Evolutionary conservation across 1,140 invertebrate species (phyloP), one percentile per base, ranked within the genome.

Genomic region (Ooceraea biroi): DNA sequence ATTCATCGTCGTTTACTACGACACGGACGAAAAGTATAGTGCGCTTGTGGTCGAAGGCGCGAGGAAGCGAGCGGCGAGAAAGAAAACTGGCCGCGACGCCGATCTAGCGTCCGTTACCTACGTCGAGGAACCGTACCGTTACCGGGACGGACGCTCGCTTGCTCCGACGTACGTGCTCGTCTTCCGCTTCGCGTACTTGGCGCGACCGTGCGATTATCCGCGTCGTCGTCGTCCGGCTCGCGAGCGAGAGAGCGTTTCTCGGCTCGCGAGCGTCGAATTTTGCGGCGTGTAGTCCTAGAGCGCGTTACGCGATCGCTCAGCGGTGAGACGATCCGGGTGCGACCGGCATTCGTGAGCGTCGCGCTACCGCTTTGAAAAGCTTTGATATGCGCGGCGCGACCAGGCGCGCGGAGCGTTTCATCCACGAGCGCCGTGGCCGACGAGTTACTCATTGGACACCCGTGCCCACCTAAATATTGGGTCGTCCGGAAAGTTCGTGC

Each of bases 331-430:
- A n/a, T n/a, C 36, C 36, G 76, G 41, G 48, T 80, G 57, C 57
- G 65, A 80, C 50, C 76, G 76, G 65, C 76, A 80, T 80, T 80
- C 76, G 65, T 80, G 69, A 80, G 76, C 52, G 8, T 25, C 44
- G 12, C 63, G 36, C 57, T 41, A 4, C 5, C 44, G 60, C 17
- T 22, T 50, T 22, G 63, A 55, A 55, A n/a, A 58, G 41, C 19
- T 58, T 80, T 80, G 76, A 80, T 80, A 80, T 80, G 76, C 76
- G 76, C 41, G 17, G 36, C 76, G 41, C 36, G 25, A 10, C 14
- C 4, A n/a, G n/a, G n/a, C 25, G 46, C 46, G n/a, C 12, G 30
- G 14, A 55, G 48, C 50, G 71, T 80, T 80, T 80, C 76, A 71
- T 80, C 65, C 65, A 41, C 65, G 73, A 17, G 36, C 57, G 58